Evolutionary conservation across 2,113 vertebrate genomes (phyloP), one percentile per base, ranked within the genome.

Genomic region (Puntigrus tetrazona): DNA sequence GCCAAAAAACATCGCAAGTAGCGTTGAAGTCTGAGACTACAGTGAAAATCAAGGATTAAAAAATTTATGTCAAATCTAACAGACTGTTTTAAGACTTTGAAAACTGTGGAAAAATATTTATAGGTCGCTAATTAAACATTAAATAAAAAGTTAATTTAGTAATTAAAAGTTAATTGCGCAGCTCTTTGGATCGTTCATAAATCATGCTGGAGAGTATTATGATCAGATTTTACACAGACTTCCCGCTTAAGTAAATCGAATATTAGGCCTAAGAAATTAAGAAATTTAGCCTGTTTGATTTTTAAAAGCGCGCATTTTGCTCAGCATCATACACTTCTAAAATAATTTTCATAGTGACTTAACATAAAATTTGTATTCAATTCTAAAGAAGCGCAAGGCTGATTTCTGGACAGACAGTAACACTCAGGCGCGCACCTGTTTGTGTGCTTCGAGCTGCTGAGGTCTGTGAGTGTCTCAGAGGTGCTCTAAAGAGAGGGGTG

Each of bases 401-500:
- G 45, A 59, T 25, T 25, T 59, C n/a, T 57, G 8, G 22, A 7
- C 38, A 16, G 13, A 38, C 43, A 25, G 43, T 13, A 73, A 38
- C n/a, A 81, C 73, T 25, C 75, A 63, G 34, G 72, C 67, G 7
- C 7, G 61, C 83, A 86, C 86, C 77, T 89, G 87, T 81, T 57
- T 34, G 81, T 81, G 70, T 83, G 72, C 36, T 52, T 34, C 38
- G 72, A 88, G 65, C 84, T 84, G 87, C 67, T 82, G 73, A 63
- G 41, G 38, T 43, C 25, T 38, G 82, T 69, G 52, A 70, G 78
- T 61, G 87, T 94, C 93, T 94, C 94, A 81, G 92, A 92, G 92
- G 94, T 91, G 92, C 91, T 88, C 90, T 94, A 94, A 93, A 93
- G 89, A 36, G 86, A 85, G 87, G 88, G 91, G 89, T 90, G 92